Evolutionary conservation across 2,797 vertebrate genomes (phyloP).

Genomic region (Phrynocephalus guinanensis): DNA sequence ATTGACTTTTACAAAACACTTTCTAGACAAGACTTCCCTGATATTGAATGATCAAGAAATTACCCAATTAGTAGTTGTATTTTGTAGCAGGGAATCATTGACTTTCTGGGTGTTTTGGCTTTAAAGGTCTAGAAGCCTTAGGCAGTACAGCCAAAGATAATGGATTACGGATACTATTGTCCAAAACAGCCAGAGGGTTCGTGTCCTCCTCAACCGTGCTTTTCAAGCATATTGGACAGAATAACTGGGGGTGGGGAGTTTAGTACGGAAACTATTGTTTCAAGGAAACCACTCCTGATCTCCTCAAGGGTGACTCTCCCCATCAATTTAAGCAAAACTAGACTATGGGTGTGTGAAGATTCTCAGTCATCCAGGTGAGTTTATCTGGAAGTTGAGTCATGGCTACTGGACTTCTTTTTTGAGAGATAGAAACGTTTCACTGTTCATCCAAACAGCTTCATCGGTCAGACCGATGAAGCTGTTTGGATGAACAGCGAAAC

Average conservation of each 20-base stretch:
- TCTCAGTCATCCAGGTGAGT: no score
- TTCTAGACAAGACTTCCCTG: background rate
- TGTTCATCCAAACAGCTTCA: no score
- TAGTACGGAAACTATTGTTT: background rate
- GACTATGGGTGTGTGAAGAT: no score
- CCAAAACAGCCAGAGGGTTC: background rate
- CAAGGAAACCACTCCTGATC: background rate
- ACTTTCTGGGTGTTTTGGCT: background rate
- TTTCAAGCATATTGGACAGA: background rate
- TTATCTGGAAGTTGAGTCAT: no score
- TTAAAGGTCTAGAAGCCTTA: background rate
- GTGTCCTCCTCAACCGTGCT: background rate
- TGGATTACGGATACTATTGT: background rate
- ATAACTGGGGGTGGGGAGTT: background rate
- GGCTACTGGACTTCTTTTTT: no score
- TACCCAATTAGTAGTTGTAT: background rate
- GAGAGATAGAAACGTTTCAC: no score
- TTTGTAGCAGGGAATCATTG: background rate
- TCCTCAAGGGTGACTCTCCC: background rate
- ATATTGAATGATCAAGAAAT: background rate
- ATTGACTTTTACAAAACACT: background rate
- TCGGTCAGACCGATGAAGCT: no score
- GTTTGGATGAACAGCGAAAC: no score
- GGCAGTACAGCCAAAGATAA: background rate
- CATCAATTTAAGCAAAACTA: no score